Conservation (phyloP, 30 jellyfish, hydroid and myxozoan species). For the Hydractinia echinata region DNA sequence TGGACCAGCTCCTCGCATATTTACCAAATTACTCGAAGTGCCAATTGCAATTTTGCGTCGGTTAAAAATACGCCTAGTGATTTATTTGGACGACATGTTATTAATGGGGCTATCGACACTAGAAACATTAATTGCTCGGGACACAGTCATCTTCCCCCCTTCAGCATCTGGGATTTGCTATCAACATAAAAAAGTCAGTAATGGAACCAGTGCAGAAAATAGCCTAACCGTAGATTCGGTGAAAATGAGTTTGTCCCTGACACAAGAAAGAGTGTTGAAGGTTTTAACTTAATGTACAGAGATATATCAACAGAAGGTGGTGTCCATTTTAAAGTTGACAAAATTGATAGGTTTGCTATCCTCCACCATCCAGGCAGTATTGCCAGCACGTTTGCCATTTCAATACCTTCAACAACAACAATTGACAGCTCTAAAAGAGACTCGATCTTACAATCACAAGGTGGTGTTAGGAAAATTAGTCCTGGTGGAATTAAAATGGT, state of each 20-base stretch:
- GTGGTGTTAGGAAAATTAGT: conserved; percentile 13
- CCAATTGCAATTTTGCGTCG: background rate
- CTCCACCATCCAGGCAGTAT: conserved; percentile 26
- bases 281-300: conserved; percentile 7
- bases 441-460: conserved; percentile 7
- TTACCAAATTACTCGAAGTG: background rate
- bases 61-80: background rate
- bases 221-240: background rate
- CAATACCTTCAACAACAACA: conserved; percentile 13
- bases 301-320: background rate
- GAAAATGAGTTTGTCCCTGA: background rate
- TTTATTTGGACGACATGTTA: background rate
- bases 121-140: conserved; percentile 9
- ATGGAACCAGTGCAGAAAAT: conserved; percentile 7
- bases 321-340: conserved; percentile 13
- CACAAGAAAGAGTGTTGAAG: background rate
- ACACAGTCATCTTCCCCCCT: conserved; percentile 17
- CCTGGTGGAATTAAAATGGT: conserved; percentile 23
- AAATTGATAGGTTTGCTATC: conserved; percentile 9
- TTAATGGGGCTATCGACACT: background rate
- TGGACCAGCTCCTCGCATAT: conserved; percentile 1
- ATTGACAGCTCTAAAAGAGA: background rate
- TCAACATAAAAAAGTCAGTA: conserved; percentile 19
- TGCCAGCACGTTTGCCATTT: conserved; percentile 35
- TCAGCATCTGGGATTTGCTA: conserved; percentile 29